Evolutionary conservation across 1,140 invertebrate species (phyloP).

Genomic region (Phenacoccus solenopsis): DNA sequence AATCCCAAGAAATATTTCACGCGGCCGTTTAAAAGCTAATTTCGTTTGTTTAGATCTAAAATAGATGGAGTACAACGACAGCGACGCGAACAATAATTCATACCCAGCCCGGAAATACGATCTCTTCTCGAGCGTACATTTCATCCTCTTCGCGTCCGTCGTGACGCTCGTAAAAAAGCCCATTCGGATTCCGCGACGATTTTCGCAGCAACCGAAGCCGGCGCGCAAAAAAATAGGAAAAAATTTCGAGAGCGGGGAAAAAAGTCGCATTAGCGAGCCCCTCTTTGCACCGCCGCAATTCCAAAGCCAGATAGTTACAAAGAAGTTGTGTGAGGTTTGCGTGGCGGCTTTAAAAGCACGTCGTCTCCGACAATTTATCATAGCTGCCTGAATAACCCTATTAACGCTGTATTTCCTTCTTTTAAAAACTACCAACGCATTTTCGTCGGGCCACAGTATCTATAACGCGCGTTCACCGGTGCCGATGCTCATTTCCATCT

Average conservation of each 20-base stretch:
- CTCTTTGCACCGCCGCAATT: too few relatives aligned
- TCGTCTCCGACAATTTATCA: not conserved
- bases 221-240: not conserved
- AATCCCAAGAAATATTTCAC: not conserved
- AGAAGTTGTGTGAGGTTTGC: not conserved
- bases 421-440: not conserved
- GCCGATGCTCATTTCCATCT: too few relatives aligned
- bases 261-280: too few relatives aligned
- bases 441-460: not conserved
- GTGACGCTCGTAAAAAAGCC: not conserved
- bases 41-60: not conserved
- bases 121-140: not conserved
- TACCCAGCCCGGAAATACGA: not conserved
- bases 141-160: not conserved
- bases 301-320: not conserved
- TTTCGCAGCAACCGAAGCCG: not conserved
- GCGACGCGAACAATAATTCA: not conserved
- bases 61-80: not conserved
- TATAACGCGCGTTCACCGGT: too few relatives aligned
- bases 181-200: not conserved
- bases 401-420: not conserved
- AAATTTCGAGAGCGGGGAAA: not conserved
- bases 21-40: conserved; percentile 1
- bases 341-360: not conserved
- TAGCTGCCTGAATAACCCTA: conserved; percentile 1